These are phyloP conservation scores for Homarus gammarus DNA, from an alignment of 2,888 invertebrate species.

Conservation along the genomic window DNA sequence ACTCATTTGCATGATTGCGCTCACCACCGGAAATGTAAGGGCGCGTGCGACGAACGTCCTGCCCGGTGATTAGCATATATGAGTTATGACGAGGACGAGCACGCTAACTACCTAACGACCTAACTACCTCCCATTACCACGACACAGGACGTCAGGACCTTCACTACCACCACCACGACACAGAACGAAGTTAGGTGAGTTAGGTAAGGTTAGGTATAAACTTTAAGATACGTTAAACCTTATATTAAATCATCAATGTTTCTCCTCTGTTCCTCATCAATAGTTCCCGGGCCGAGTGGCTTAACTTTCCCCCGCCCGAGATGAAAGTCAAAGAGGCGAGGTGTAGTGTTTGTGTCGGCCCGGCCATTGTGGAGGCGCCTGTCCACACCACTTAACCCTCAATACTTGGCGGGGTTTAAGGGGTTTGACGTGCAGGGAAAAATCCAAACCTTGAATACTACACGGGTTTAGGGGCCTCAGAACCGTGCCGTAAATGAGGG, in stretches of 20 bases:
- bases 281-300: too few relatives aligned
- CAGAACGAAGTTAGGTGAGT: too few relatives aligned
- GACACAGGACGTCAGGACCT: neutral
- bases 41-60: neutral
- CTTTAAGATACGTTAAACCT: too few relatives aligned
- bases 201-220: too few relatives aligned
- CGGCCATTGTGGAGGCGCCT: neutral
- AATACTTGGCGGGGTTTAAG: neutral
- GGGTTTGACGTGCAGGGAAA: neutral
- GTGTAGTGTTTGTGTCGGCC: neutral
- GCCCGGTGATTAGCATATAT: neutral
- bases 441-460: neutral
- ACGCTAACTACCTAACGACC: neutral
- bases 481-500: neutral
- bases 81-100: neutral
- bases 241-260: too few relatives aligned
- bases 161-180: neutral
- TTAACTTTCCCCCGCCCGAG: neutral
- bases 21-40: neutral
- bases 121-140: neutral
- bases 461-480: neutral
- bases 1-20: neutral
- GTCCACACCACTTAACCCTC: neutral
- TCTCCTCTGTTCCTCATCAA: too few relatives aligned
- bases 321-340: neutral